These are phyloP conservation scores for Hephaestus fuliginosus DNA, from an alignment of 2,797 vertebrate species.

Conservation along the genomic window DNA sequence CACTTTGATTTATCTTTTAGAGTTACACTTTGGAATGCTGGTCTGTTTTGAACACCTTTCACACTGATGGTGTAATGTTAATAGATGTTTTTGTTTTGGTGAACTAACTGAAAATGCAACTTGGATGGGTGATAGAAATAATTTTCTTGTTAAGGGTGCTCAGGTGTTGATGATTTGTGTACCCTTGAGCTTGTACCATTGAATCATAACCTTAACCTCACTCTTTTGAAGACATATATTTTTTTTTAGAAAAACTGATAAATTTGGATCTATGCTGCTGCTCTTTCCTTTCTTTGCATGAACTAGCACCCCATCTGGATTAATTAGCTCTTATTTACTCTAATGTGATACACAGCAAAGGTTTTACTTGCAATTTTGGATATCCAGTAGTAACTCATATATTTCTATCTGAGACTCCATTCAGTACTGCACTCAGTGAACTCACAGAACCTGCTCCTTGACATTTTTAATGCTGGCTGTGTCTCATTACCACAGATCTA, in stretches of 20 bases:
- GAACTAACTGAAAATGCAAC: background rate
- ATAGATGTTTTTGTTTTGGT: background rate
- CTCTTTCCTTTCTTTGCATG: background rate
- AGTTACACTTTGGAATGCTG: background rate
- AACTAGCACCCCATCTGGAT: background rate
- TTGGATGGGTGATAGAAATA: background rate
- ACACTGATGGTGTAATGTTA: background rate
- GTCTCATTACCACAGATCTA: slow-evolving; percentile 49
- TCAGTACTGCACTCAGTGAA: slow-evolving; percentile 11
- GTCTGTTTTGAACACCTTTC: background rate
- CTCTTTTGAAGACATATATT: background rate
- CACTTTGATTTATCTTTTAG: background rate
- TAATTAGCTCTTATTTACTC: slow-evolving; percentile 5
- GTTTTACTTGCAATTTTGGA: background rate
- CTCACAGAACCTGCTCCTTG: background rate
- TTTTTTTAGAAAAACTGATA: background rate
- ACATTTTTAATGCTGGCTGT: slow-evolving; percentile 26
- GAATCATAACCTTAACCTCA: background rate
- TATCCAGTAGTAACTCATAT: background rate
- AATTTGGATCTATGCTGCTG: background rate
- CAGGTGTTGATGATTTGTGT: background rate
- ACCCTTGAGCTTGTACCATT: background rate
- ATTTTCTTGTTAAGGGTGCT: no score
- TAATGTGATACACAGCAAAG: background rate
- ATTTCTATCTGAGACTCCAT: background rate